These are phyloP conservation scores for Lycaena phlaeas DNA, from an alignment of 2,888 invertebrate genomes.

Conservation along the genomic window DNA sequence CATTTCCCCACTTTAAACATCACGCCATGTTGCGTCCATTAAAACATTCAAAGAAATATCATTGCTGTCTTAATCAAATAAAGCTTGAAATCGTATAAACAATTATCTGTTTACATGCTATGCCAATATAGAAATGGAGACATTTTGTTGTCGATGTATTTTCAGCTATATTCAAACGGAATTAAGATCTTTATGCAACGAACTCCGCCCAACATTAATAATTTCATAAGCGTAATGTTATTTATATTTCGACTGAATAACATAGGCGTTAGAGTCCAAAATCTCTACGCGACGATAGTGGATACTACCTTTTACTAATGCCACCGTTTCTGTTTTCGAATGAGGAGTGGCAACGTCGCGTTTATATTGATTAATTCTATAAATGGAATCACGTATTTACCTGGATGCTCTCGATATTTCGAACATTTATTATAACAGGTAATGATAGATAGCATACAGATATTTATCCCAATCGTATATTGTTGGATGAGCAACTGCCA, in stretches of 20 bases:
- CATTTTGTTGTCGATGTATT: neutral
- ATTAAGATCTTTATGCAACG: neutral
- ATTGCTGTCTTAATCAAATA: neutral
- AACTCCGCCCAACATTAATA: neutral
- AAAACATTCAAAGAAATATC: neutral
- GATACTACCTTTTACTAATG: neutral
- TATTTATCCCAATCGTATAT: too few species aligned
- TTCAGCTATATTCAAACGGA: neutral
- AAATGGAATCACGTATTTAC: slow-evolving; percentile 31
- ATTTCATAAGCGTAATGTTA: neutral
- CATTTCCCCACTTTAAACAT: slow-evolving; percentile 4
- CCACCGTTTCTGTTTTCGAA: slow-evolving; percentile 29
- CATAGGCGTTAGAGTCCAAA: neutral
- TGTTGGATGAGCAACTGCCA: too few species aligned
- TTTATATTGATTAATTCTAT: slow-evolving; percentile 49
- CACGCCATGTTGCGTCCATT: neutral
- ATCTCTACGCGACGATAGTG: neutral
- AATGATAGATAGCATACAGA: too few species aligned
- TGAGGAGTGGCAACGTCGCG: slow-evolving; percentile 46
- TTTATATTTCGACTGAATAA: neutral
- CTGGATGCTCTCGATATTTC: slow-evolving; percentile 21
- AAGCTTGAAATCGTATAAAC: neutral
- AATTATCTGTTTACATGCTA: neutral
- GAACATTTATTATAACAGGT: too few species aligned
- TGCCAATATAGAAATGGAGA: slow-evolving; percentile 1